Base-by-base conservation (phyloP, 2,888 invertebrate species). In the Cheilosia vernalis region DNA sequence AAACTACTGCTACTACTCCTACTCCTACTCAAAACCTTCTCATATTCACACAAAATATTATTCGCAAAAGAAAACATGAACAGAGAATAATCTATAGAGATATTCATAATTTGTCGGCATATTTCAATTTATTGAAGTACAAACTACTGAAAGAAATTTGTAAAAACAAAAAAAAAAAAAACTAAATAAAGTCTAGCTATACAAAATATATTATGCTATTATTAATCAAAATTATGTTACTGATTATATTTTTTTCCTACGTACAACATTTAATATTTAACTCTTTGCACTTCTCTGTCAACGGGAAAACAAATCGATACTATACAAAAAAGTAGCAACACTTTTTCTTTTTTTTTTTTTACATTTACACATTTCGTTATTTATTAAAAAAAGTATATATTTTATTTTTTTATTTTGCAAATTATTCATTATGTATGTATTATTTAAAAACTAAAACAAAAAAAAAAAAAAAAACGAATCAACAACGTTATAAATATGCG, bases 1-100 rank as follows among this genome's bases (percentile, higher is more conserved):
- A 89, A 89, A 85, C 51, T 87, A 88, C 87, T 80, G 74, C 80
- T 83, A 67, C 79, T 58, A 51, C 63, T 73, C 21, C 64, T 64
- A 77, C 64, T 80, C 30, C 47, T 53, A 24, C 49, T 51, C 70
- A 67, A 19, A 63, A 37, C 21, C 60, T 40, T 77, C 74, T 74
- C 70, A 70, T 64, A 58, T 51, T 51, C 69, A 69, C 47, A 58
- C 56, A 58, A 56, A 74, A 83, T 37, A 73, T 55, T 55, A 55
- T 51, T 53, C 63, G 33, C 73, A 64, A 70, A 42, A 19, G 30
- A 64, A 55, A 70, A 76, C 1, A 72, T 30, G 27, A 70, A 70
- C 42, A 61, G 27, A 67, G 30, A 79, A 51, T 27, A 66, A 64
- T 70, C 27, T 60, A 60, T 21, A 49, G 44, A 44, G 13, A 37